phyloP scores from a whole-genome alignment of 2,888 invertebrate species.

The Cerastis leucographa region DNA sequence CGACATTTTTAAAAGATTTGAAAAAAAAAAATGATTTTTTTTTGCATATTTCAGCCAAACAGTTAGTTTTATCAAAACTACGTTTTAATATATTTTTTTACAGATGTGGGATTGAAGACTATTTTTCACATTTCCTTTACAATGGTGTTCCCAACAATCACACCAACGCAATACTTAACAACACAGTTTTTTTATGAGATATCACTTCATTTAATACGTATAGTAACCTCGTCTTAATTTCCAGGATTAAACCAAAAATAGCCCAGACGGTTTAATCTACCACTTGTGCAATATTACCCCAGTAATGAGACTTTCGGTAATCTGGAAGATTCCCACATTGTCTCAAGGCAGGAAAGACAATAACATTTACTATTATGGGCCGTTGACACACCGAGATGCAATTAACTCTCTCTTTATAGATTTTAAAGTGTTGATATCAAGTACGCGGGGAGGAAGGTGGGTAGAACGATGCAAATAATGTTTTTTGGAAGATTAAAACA shows the following conservation, averaged over 20 bases:
- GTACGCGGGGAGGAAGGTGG: background rate
- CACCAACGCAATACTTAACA: background rate
- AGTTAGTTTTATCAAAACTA: background rate
- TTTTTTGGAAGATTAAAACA: background rate
- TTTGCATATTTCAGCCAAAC: background rate
- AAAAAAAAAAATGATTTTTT: too few species aligned
- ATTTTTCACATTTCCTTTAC: background rate
- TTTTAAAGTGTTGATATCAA: slow-evolving; percentile 42
- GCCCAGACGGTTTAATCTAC: slow-evolving; percentile 37
- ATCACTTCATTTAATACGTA: background rate
- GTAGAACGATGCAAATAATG: background rate
- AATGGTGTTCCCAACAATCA: background rate
- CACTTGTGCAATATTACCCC: slow-evolving; percentile 44
- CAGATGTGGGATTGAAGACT: too few species aligned
- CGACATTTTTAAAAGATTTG: too few species aligned
- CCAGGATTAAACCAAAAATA: slow-evolving; percentile 32
- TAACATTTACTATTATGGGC: slow-evolving; percentile 62
- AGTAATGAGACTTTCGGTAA: slow-evolving; percentile 60
- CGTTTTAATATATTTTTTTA: too few species aligned
- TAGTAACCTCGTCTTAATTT: background rate
- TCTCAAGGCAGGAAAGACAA: slow-evolving; percentile 56
- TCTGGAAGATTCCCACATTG: slow-evolving; percentile 67
- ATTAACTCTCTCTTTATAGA: slow-evolving; percentile 58
- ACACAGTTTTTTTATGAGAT: background rate
- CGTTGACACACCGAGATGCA: slow-evolving; percentile 53